These are phyloP conservation scores for Setipinna tenuifilis DNA, from an alignment of 2,797 vertebrate species.

Conservation along the genomic window DNA sequence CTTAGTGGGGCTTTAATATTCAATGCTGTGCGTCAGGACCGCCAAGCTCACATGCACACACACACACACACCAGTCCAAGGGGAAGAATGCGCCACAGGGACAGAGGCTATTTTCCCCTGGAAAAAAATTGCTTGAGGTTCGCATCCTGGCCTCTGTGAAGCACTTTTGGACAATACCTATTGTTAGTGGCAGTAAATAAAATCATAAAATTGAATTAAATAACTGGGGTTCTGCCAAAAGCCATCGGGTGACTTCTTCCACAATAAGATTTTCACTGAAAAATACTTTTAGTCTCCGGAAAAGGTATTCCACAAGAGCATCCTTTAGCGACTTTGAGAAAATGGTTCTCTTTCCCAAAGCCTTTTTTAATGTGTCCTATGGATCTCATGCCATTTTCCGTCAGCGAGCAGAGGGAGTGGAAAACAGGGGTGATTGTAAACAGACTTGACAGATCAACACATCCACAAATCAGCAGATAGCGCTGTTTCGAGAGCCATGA, in stretches of 20 bases:
- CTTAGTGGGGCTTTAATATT: not conserved
- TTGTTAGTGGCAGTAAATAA: not conserved
- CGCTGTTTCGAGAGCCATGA: not conserved
- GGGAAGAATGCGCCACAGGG: not conserved
- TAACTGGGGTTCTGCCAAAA: not conserved
- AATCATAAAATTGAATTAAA: not conserved
- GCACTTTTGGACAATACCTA: not conserved
- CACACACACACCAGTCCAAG: not conserved
- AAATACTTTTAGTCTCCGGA: not conserved
- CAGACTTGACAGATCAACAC: conserved; percentile 8
- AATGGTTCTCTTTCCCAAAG: not conserved
- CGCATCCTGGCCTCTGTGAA: not conserved
- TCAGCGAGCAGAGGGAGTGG: not conserved
- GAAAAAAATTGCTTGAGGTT: not conserved
- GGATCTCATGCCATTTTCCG: not conserved
- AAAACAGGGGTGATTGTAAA: conserved; percentile 13
- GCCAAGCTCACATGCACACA: not conserved
- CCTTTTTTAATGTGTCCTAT: not conserved
- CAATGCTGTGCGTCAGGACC: not conserved
- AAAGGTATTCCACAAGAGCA: not conserved
- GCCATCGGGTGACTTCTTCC: not conserved
- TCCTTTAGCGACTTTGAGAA: not conserved
- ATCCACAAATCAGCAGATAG: conserved; percentile 8
- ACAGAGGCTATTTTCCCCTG: not conserved
- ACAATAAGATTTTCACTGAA: not conserved